These are phyloP conservation scores for Lucilia cuprina DNA, from an alignment of 1,140 invertebrate species.

Conservation along the genomic window DNA sequence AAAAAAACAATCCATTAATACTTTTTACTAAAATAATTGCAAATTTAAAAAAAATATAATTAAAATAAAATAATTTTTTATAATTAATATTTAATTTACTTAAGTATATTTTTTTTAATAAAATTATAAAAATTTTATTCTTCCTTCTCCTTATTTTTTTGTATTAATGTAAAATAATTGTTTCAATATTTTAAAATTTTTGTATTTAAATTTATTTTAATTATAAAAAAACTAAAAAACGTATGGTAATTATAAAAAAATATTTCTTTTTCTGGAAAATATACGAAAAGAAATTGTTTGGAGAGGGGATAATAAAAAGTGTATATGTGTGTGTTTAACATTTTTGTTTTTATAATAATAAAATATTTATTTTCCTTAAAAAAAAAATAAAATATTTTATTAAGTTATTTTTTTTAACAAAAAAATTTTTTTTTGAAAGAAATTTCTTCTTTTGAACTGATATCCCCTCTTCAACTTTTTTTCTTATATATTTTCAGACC, in stretches of 20 bases:
- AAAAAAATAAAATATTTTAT: constrained; percentile 16
- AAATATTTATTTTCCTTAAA: neutral
- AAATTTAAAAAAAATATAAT: no score
- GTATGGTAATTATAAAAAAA: no score
- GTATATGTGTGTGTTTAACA: constrained; percentile 5
- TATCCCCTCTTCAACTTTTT: constrained; percentile 31
- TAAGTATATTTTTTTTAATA: neutral
- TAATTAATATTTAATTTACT: neutral
- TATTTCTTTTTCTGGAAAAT: neutral
- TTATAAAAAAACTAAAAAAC: neutral
- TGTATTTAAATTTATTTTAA: neutral
- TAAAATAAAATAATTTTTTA: neutral
- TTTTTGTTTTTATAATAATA: constrained; percentile 25
- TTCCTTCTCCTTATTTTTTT: constrained; percentile 30
- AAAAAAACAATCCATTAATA: no score
- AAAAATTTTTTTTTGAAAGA: neutral
- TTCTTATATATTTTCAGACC: constrained; percentile 30
- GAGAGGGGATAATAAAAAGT: constrained; percentile 49
- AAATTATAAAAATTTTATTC: constrained; percentile 5
- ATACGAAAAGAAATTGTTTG: constrained; percentile 38
- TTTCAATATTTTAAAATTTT: neutral
- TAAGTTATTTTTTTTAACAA: neutral
- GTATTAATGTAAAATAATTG: neutral
- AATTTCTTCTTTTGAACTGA: constrained; percentile 36
- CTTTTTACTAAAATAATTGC: no score